Evolutionary conservation across 2,113 vertebrate species (phyloP).

Genomic region (Labrus mixtus): DNA sequence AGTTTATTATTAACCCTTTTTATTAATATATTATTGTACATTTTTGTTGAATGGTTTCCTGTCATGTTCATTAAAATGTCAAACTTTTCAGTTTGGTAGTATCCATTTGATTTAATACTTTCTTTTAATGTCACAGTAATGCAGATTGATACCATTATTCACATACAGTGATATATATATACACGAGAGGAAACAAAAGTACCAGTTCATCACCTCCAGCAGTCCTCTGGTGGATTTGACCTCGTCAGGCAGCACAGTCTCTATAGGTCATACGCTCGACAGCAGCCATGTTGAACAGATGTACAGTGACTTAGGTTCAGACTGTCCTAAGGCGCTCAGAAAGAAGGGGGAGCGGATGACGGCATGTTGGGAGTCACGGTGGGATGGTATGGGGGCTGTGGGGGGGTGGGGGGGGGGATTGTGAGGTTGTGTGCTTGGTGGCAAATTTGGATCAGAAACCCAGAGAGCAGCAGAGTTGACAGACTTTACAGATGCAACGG

Average conservation of each 20-base stretch:
- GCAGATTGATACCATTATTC: neutral
- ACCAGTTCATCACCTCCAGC: constrained; percentile 17
- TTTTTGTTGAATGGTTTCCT: no score
- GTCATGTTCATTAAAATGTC: no score
- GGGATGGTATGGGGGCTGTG: constrained; percentile 31
- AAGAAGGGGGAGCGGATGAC: constrained; percentile 53
- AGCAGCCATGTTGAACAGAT: constrained; percentile 81
- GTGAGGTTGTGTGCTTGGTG: constrained; percentile 36
- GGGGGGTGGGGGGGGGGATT: neutral
- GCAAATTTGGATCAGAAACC: constrained; percentile 50
- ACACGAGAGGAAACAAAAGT: neutral
- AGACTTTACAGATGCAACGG: constrained; percentile 70
- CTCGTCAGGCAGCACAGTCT: constrained; percentile 37
- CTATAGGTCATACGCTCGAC: constrained; percentile 64
- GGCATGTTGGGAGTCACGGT: constrained; percentile 53
- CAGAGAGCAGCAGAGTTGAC: constrained; percentile 57
- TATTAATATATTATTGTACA: no score
- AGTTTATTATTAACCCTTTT: neutral
- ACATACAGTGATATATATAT: neutral
- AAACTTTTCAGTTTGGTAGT: neutral
- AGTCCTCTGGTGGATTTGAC: constrained; percentile 23
- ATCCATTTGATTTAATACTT: neutral
- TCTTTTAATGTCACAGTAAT: neutral
- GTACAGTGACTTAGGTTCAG: constrained; percentile 76
- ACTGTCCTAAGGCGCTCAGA: constrained; percentile 64